phyloP scores from a whole-genome alignment of 2,888 invertebrate genomes.

The Drosophila prolongata region DNA sequence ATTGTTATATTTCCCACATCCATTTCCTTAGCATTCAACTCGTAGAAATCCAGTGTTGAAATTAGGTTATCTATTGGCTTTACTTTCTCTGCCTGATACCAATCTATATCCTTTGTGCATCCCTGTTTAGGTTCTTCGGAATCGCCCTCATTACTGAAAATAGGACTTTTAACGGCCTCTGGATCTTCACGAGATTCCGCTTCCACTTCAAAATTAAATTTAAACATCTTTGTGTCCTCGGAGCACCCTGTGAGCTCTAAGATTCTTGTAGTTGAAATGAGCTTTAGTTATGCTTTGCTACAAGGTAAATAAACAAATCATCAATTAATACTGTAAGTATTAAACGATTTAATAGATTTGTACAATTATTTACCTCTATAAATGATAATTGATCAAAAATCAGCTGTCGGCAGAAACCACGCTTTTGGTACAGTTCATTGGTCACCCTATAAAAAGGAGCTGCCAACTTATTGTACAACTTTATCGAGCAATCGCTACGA shows the following conservation, averaged over 20 bases:
- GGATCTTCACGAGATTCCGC: constrained; percentile 25
- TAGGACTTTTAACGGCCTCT: constrained; percentile 33
- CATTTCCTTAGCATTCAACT: constrained; percentile 70
- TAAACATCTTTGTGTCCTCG: constrained; percentile 67
- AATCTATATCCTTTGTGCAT: constrained; percentile 35
- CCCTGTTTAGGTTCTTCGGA: not conserved
- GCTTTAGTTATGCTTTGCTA: not conserved
- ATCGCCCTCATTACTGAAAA: not conserved
- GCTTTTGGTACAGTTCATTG: not conserved
- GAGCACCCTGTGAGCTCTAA: not conserved
- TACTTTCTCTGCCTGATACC: constrained; percentile 78
- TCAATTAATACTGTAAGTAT: not conserved
- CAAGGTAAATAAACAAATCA: not conserved
- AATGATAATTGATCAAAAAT: not conserved
- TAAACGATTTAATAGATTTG: not conserved
- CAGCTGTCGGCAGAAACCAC: constrained; percentile 10
- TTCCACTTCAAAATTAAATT: constrained; percentile 81
- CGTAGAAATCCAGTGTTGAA: constrained; percentile 74
- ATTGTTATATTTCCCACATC: constrained; percentile 58
- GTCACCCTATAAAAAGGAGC: not conserved
- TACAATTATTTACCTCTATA: not conserved
- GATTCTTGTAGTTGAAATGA: not conserved
- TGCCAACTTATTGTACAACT: not conserved
- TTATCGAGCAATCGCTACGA: constrained; percentile 31
- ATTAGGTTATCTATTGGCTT: constrained; percentile 49